Base-by-base conservation (phyloP, 2,888 invertebrate species). In the Tinea pellionella region DNA sequence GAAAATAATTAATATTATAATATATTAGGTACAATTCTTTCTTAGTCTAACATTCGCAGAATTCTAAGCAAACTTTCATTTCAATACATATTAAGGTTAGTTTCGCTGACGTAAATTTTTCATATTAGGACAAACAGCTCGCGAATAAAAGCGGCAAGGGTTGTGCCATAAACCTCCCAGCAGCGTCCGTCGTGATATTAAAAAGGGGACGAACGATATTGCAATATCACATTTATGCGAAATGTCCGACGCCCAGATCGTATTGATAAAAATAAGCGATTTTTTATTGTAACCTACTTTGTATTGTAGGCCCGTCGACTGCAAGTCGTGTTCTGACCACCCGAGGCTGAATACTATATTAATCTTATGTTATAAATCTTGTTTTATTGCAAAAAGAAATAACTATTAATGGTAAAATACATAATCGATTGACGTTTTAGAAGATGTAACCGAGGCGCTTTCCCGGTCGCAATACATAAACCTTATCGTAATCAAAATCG, bases 191-290 rank as follows among this genome's bases (percentile, higher is more conserved):
- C 79, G 84, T 78, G 80, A 87, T 87, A 87, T 87, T 87, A 87
- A 87, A 87, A 86, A 86, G 80, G 86, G 86, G 86, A 81, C 85
- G 78, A 79, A 80, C 81, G 86, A 81, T 85, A 86, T 87, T 87
- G 86, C 86, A 84, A 86, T 86, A 85, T 87, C 86, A 86, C 87
- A 85, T 87, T 86, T 86, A 86, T 87, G 83, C 80, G 85, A 85
- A 86, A 85, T 86, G 86, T 85, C 85, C 84, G 72, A 84, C 86
- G 83, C 78, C 76, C 81, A 85, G 86, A 87, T 86, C 83, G 81
- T 83, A 85, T 87, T 87, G 87, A 87, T 86, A 86, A 87, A 85
- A 87, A 84, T 87, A 87, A 85, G 84, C 87, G 78, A 80, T 83
- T 85, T 85, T 86, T 86, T 86, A 85, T 83, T 82, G 78, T 83